Evolutionary conservation across 30 jellyfish, hydroid and myxozoan genomes (phyloP).

Genomic region (Catostylus mosaicus): DNA sequence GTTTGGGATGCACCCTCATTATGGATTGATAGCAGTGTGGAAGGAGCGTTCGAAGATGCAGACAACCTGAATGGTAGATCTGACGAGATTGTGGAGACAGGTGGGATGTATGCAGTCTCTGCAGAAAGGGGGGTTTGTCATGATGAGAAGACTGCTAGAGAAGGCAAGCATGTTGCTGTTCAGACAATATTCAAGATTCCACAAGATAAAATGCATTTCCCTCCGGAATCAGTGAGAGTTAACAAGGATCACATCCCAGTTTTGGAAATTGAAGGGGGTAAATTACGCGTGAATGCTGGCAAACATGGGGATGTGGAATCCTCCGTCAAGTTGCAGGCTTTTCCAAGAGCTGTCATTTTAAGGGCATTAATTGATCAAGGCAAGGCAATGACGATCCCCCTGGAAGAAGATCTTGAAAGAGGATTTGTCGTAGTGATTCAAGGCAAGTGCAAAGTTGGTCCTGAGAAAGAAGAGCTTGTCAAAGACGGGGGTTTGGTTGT

Average conservation of each 20-base stretch:
- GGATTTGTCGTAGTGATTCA: slow-evolving; percentile 43
- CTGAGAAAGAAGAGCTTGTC: slow-evolving; percentile 33
- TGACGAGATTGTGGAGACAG: slow-evolving; percentile 23
- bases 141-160: slow-evolving; percentile 47
- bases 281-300: slow-evolving; percentile 32
- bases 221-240: slow-evolving; percentile 27
- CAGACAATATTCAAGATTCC: slow-evolving; percentile 54
- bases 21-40: slow-evolving; percentile 48
- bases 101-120: slow-evolving; percentile 45
- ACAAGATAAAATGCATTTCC: slow-evolving; percentile 23
- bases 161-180: slow-evolving; percentile 31
- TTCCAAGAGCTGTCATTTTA: slow-evolving; percentile 52
- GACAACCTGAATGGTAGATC: slow-evolving; percentile 43
- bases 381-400: slow-evolving; percentile 39
- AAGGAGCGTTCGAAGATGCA: slow-evolving; percentile 48
- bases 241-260: slow-evolving; percentile 37
- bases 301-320: slow-evolving; percentile 54
- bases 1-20: slow-evolving; percentile 63
- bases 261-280: slow-evolving; percentile 47
- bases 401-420: slow-evolving; percentile 39
- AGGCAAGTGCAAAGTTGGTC: slow-evolving; percentile 52
- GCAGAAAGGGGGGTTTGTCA: slow-evolving; percentile 62
- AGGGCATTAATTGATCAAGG: slow-evolving; percentile 52
- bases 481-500: slow-evolving; percentile 21
- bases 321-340: slow-evolving; percentile 45